A percentile compares a stretch with the other conserved stretches of the same genome.
These are phyloP conservation scores for Enteromius afrohamiltoni DNA, from an alignment of 2,797 vertebrate genomes.

Conservation along the genomic window DNA sequence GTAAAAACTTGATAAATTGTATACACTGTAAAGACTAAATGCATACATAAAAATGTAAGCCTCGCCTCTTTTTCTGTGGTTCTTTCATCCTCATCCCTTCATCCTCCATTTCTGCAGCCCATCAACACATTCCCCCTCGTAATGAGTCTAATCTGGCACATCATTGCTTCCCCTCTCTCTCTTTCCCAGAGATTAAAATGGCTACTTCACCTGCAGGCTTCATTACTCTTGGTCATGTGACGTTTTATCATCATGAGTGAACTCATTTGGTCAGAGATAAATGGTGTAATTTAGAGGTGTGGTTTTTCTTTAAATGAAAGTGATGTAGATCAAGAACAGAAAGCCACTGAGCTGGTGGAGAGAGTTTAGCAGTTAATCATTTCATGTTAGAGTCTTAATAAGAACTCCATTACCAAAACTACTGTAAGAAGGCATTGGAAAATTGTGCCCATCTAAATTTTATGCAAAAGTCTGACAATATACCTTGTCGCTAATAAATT, in stretches of 20 bases:
- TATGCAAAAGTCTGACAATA: not conserved
- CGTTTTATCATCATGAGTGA: conserved; percentile 26
- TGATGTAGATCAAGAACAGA: conserved; percentile 23
- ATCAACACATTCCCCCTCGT: conserved; percentile 22
- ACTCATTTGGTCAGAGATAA: conserved; percentile 47
- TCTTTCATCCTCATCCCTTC: conserved; percentile 7
- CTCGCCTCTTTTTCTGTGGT: not conserved
- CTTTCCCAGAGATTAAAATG: conserved; percentile 47
- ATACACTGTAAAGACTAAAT: not conserved
- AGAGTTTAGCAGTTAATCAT: conserved; percentile 30
- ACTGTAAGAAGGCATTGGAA: not conserved
- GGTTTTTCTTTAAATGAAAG: conserved; percentile 41
- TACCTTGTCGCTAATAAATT: not conserved
- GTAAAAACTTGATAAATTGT: not conserved
- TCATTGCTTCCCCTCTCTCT: conserved; percentile 40
- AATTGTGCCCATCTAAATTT: not conserved
- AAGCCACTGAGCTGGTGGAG: conserved; percentile 7
- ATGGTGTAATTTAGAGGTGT: conserved; percentile 37
- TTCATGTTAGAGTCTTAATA: conserved; percentile 20
- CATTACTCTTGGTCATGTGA: conserved; percentile 47
- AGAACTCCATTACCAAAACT: conserved; percentile 3
- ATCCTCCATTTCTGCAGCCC: conserved; percentile 21
- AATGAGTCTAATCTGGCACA: conserved; percentile 46
- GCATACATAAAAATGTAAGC: not conserved
- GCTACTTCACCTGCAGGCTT: conserved; percentile 41